Conservation (phyloP, 2,888 invertebrate genomes). For the Lepetodrilus schrolli region DNA sequence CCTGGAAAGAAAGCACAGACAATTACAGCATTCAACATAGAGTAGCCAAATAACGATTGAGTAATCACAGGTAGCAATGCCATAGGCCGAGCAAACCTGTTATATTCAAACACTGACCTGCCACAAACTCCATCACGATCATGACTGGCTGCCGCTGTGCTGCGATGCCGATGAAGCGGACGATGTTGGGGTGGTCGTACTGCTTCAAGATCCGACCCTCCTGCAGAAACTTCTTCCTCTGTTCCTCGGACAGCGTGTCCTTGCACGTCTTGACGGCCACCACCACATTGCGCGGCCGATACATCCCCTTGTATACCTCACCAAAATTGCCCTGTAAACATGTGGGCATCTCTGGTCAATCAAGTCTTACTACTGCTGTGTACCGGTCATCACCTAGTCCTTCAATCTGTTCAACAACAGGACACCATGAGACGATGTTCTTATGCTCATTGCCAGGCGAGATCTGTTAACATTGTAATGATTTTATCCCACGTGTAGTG, state of each 20-base stretch:
- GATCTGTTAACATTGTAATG: too few relatives aligned
- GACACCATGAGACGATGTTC: too few relatives aligned
- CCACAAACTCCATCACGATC: constrained; percentile 97
- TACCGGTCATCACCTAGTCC: too few relatives aligned
- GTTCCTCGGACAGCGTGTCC: constrained; percentile 93
- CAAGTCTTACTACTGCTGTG: too few relatives aligned
- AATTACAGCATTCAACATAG: neutral
- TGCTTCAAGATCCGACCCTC: constrained; percentile 96
- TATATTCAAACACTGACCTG: constrained; percentile 45
- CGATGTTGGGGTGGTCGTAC: constrained; percentile 97
- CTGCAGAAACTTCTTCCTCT: constrained; percentile 93
- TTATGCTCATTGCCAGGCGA: too few relatives aligned
- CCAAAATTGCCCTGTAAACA: constrained; percentile 92
- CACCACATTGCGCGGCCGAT: constrained; percentile 81
- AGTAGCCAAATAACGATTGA: neutral
- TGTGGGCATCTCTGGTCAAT: too few relatives aligned
- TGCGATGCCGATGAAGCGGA: constrained; percentile 95
- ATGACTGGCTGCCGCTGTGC: constrained; percentile 98
- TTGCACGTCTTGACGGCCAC: constrained; percentile 97
- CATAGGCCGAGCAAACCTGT: neutral
- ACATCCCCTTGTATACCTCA: constrained; percentile 93
- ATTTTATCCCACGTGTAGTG: too few relatives aligned
- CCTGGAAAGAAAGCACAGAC: constrained; percentile 80
- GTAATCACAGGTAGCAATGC: neutral
- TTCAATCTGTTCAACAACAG: too few relatives aligned